Base-by-base conservation (phyloP, 2,797 vertebrate species). In the Natrix natrix region DNA sequence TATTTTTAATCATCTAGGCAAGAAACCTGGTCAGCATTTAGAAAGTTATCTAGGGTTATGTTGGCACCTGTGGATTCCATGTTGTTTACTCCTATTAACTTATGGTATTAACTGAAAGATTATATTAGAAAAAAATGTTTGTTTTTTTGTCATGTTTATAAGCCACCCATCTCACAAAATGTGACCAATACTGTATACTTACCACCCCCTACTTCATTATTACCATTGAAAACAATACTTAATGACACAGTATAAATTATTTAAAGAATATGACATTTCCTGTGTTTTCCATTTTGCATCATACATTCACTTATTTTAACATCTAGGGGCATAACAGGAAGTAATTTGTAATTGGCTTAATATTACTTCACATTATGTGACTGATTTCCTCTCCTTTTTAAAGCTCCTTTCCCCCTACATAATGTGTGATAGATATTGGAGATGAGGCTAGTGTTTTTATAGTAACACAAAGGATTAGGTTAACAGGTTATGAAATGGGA, bases 351-450 rank as follows among this genome's bases (percentile, higher is more conserved):
- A 28, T 4, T 61, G 92, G 95, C 96, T 96, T 96, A 92, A 60
- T 57, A 95, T 61, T 57, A 94, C 93, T 94, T 95, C 93, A 60
- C 86, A 93, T 93, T 1, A 28, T 87, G 55, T 88, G 87, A 4
- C 10, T 24, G 1, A 1, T 92, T 20, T 26, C n/a, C 94, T 14
- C 94, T 86, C 92, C 92, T 92, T 17, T 95, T 91, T 87, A 89
- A 93, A 92, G 88, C 90, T 91, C 90, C 54, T 93, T 94, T 74
- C 92, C 54, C 55, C 91, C 3, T 0, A 92, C 32, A 37, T 83
- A 95, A 24, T 95, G 95, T 95, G 61, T 52, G 83, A 20, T 28
- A 5, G 83, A 20, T 28, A 5, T 66, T 8, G 52, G 48, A 13
- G 8, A 28, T 16, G 32, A 24, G 7, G 28, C 59, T 89, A 43